Base-by-base conservation (phyloP, 2,797 vertebrate genomes). In the Danio aesculapii region DNA sequence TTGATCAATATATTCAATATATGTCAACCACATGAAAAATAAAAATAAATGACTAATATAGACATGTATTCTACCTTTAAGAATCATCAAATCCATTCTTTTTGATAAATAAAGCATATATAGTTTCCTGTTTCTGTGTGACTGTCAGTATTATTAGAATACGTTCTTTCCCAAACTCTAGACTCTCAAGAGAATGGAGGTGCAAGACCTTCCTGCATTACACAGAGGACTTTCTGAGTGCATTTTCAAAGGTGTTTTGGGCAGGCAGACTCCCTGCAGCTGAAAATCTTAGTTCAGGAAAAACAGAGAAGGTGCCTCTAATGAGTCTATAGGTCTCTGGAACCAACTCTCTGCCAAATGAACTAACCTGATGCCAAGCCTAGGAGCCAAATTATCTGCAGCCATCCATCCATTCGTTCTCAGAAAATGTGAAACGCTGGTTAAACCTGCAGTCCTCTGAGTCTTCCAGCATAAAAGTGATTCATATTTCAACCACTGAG, bases 241-340 rank as follows among this genome's bases (percentile, higher is more conserved):
- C 19, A 52, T 52, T 69, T 52, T 30, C 19, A 67, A 7, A 52
- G 14, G 13, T 55, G 16, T 41, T 70, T 70, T n/a, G 68, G 2
- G 9, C 14, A 70, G 53, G 30, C 19, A 70, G 21, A 52, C 14
- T 30, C 6, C 68, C 49, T 12, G 21, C 16, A 52, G 57, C 8
- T 43, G 58, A 46, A 57, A 70, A n/a, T 43, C 49, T 12, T 53
- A 55, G 49, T 30, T 53, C 50, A 71, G 49, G 55, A 58, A 73
- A n/a, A 61, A 72, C 10, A 41, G 21, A 69, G 41, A 55, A 44
- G 17, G 17, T 41, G 53, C 11, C 41, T 46, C 41, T 73, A 46
- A 59, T 73, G 53, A 59, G 41, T 59, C 30, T 55, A 39, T 41
- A n/a, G 14, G 9, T 14, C 68, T 53, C 8, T 52, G 67, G 21